phyloP scores from a whole-genome alignment of 2,888 invertebrate species.

The Candidula unifasciata region DNA sequence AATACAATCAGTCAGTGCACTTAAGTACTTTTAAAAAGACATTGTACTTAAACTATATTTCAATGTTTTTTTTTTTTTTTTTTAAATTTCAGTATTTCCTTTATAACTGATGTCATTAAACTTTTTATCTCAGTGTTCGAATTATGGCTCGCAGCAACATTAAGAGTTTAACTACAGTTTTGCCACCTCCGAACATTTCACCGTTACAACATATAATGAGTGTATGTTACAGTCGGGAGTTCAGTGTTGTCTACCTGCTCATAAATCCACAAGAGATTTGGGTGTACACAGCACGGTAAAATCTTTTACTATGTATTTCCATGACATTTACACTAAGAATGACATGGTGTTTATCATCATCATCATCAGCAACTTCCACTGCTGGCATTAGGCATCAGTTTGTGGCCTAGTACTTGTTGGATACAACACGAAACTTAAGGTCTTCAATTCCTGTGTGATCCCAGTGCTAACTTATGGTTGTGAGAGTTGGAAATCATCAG shows the following conservation, averaged over 20 bases:
- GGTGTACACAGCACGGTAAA: constrained; percentile 77
- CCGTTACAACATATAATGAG: constrained; percentile 70
- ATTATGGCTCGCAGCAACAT: constrained; percentile 70
- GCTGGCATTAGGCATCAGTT: no score
- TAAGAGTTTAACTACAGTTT: constrained; percentile 74
- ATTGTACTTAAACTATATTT: not conserved
- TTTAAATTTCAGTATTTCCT: not conserved
- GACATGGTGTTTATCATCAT: not conserved
- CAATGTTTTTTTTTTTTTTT: no score
- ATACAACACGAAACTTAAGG: no score
- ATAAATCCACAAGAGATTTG: constrained; percentile 70
- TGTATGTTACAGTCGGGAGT: constrained; percentile 74
- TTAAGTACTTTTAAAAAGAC: no score
- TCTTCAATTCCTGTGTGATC: no score
- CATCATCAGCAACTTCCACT: not conserved
- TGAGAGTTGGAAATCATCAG: no score
- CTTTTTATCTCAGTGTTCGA: constrained; percentile 68
- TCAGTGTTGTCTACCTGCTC: constrained; percentile 73
- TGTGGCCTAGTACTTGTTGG: no score
- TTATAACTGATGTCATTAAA: not conserved
- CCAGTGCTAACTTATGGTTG: no score
- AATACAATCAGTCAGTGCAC: no score
- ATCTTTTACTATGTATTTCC: not conserved
- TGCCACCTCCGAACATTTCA: constrained; percentile 75
- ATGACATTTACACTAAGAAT: no score